phyloP scores from a whole-genome alignment of 2,113 vertebrate genomes.

The Peromyscus polionotus region DNA sequence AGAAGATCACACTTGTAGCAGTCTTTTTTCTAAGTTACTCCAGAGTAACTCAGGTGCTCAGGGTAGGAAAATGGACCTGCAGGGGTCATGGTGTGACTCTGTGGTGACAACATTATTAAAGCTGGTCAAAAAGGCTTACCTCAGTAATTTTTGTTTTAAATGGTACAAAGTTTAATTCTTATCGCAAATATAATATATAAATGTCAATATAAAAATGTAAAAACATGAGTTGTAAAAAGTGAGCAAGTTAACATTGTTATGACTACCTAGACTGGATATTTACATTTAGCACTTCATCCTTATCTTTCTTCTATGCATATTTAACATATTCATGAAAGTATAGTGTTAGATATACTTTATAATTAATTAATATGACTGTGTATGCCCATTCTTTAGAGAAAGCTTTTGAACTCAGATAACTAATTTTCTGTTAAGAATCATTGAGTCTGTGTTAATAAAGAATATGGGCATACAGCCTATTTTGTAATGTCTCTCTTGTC shows the following conservation, averaged over 20 bases:
- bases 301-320: background rate
- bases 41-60: background rate
- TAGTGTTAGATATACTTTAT: background rate
- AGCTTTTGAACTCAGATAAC: background rate
- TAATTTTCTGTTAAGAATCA: background rate
- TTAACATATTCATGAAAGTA: background rate
- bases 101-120: background rate
- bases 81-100: background rate
- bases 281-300: background rate
- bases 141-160: background rate
- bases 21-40: background rate
- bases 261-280: background rate
- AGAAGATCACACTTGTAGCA: background rate
- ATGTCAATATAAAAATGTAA: background rate
- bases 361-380: conserved; percentile 10
- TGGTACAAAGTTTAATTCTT: background rate
- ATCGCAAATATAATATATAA: background rate
- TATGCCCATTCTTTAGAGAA: background rate
- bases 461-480: background rate
- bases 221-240: background rate
- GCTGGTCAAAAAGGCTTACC: background rate
- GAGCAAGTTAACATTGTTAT: background rate
- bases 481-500: background rate
- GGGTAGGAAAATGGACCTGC: background rate
- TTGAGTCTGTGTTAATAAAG: background rate